Percentiles rank a stretch among this genome's conserved stretches.
phyloP scores from a whole-genome alignment of 2,888 invertebrate species.

The Drosophila algonquin region DNA sequence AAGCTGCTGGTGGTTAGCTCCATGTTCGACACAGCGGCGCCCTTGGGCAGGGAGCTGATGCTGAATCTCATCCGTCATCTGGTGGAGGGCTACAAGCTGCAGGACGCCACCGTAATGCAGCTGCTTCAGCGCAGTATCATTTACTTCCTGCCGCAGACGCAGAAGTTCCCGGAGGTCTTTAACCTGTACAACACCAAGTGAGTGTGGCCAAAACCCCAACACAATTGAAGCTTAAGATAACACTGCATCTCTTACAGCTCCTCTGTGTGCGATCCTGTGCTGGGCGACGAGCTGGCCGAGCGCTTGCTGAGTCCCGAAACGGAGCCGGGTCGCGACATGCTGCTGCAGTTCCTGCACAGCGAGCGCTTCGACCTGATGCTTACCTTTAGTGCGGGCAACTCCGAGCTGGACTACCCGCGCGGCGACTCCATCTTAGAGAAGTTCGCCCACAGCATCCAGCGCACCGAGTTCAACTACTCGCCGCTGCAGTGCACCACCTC shows the following conservation, averaged over 20 bases:
- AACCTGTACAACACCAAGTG: conserved; percentile 79
- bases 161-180: conserved; percentile 74
- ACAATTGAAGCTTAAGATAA: not conserved
- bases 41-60: conserved; percentile 92
- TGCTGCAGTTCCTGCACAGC: conserved; percentile 87
- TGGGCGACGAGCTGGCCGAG: conserved; percentile 87
- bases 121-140: conserved; percentile 90
- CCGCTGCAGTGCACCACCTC: conserved; percentile 74
- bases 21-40: conserved; percentile 90
- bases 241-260: conserved; percentile 56
- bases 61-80: conserved; percentile 93
- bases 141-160: conserved; percentile 89
- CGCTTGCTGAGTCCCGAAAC: conserved; percentile 85
- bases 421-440: conserved; percentile 77
- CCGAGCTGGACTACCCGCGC: conserved; percentile 85
- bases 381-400: conserved; percentile 90
- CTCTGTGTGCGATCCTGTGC: conserved; percentile 81
- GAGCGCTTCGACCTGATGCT: conserved; percentile 90
- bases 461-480: conserved; percentile 78
- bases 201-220: conserved; percentile 37
- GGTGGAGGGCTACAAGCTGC: conserved; percentile 88
- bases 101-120: conserved; percentile 87
- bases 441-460: conserved; percentile 78
- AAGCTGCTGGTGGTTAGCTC: conserved; percentile 94
- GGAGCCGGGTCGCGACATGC: conserved; percentile 82